Base-by-base conservation (phyloP, 2,888 invertebrate genomes). In the Reticulitermes lucifugus region DNA sequence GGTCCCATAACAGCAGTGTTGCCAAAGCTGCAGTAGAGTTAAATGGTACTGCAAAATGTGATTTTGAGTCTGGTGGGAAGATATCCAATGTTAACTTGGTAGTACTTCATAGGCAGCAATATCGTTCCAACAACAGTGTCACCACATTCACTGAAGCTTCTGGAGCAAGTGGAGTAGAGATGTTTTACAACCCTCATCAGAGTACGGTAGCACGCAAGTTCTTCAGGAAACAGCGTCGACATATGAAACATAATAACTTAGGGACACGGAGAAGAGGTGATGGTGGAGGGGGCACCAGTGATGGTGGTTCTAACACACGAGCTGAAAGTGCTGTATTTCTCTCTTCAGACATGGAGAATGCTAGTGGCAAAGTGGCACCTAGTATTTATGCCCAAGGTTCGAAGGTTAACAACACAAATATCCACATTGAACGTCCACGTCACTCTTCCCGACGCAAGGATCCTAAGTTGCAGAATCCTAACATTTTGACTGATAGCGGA, bases 101-200 rank as follows among this genome's bases (percentile, higher is more conserved):
- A 0, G 94, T 95, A 7, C 88, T 95, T 80, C 95, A 95, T 89
- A 91, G 95, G 84, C 95, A 95, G 87, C 95, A 96, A 88, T 96
- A 95, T 88, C 92, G 95, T 35, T 86, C 83, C 4, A 79, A 85
- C 60, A 84, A 84, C 43, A 85, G 85, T 0, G 93, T 93, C 89
- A 94, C 94, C 88, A 94, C 95, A 0, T 93, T 93, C 85, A 93
- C 94, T 0, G 94, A 94, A 55, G 80, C 86, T 6, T 92, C 91
- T 0, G 90, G 90, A 0, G 91, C 91, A 0, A 91, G 90, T 84
- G 94, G 94, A 0, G 95, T 96, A 0, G 96, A 96, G 87, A 93
- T 96, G 89, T 98, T 98, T 90, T 98, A 98, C 90, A 98, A 98
- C 90, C 97, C 98, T 0, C 96, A 97, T 90, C 98, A 98, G 91